Evolutionary conservation across 1,140 invertebrate species (phyloP).

Genomic region (Aphelinus atriplicis): DNA sequence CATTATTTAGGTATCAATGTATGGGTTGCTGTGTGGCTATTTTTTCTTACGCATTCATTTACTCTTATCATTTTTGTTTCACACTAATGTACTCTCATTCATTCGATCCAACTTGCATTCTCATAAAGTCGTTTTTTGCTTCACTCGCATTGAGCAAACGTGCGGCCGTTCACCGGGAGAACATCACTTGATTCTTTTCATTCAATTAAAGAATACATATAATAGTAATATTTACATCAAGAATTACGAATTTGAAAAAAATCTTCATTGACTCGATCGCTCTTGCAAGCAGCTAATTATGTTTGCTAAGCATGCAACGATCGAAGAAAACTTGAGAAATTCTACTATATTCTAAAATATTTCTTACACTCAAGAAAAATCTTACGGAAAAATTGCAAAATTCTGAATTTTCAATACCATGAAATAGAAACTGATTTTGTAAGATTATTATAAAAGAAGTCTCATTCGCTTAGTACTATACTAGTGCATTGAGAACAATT

Average conservation of each 20-base stretch:
- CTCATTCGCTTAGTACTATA: slow-evolving; percentile 29
- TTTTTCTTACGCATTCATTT: slow-evolving; percentile 26
- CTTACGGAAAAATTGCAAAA: not conserved
- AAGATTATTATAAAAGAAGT: slow-evolving; percentile 18
- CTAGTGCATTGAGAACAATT: slow-evolving; percentile 42
- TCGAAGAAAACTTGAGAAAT: slow-evolving; percentile 17
- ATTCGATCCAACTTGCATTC: slow-evolving; percentile 5
- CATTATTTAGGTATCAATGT: slow-evolving; percentile 63
- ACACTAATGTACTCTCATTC: not conserved
- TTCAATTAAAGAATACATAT: slow-evolving; percentile 44
- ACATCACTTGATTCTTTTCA: slow-evolving; percentile 39
- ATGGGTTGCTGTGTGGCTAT: slow-evolving; percentile 42
- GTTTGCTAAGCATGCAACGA: slow-evolving; percentile 13
- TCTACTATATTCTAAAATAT: slow-evolving; percentile 21
- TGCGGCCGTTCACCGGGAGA: slow-evolving; percentile 10
- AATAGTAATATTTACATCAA: slow-evolving; percentile 67
- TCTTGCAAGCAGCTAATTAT: slow-evolving; percentile 9
- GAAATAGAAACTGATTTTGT: slow-evolving; percentile 18
- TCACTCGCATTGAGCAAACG: not conserved
- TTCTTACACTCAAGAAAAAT: slow-evolving; percentile 23
- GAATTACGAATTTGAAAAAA: slow-evolving; percentile 54
- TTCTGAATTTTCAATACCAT: too few species aligned
- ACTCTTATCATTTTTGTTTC: slow-evolving; percentile 7
- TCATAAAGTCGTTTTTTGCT: not conserved
- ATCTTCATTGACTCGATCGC: slow-evolving; percentile 51